A percentile compares a stretch with the other conserved stretches of the same genome.
phyloP scores from a whole-genome alignment of 2,113 vertebrate species.

The Dolichotis patagonum region DNA sequence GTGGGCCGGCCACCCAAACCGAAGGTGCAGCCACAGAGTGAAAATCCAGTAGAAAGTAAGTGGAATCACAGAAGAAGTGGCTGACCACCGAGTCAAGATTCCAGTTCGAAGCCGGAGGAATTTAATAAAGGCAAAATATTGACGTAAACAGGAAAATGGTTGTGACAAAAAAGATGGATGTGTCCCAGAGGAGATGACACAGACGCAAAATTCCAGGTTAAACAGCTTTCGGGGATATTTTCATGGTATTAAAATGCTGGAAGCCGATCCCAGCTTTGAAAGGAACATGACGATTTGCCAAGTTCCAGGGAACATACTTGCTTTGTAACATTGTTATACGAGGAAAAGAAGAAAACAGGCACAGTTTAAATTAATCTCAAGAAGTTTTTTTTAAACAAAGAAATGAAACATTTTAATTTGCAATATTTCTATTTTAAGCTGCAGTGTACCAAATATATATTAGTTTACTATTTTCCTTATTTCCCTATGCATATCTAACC shows the following conservation, averaged over 20 bases:
- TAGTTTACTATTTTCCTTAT: constrained; percentile 59
- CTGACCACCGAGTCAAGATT: neutral
- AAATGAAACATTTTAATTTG: constrained; percentile 44
- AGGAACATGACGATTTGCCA: neutral
- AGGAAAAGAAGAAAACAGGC: neutral
- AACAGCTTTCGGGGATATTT: neutral
- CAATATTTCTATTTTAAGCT: constrained; percentile 21
- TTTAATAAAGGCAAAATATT: neutral
- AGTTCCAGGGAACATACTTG: neutral
- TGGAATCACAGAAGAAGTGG: neutral
- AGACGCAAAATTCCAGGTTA: neutral
- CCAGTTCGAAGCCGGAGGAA: neutral
- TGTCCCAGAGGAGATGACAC: neutral
- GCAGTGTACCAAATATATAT: constrained; percentile 21
- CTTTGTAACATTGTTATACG: neutral
- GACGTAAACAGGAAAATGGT: neutral
- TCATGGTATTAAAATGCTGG: neutral
- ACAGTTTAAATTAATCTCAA: neutral
- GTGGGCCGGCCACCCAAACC: neutral
- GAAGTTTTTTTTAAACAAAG: neutral
- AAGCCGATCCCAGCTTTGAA: neutral
- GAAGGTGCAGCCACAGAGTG: neutral
- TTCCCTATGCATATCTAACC: constrained; percentile 58
- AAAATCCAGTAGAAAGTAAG: neutral
- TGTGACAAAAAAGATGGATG: neutral